phyloP scores from a whole-genome alignment of 2,888 invertebrate genomes.

The Drosophila stalkeri region DNA sequence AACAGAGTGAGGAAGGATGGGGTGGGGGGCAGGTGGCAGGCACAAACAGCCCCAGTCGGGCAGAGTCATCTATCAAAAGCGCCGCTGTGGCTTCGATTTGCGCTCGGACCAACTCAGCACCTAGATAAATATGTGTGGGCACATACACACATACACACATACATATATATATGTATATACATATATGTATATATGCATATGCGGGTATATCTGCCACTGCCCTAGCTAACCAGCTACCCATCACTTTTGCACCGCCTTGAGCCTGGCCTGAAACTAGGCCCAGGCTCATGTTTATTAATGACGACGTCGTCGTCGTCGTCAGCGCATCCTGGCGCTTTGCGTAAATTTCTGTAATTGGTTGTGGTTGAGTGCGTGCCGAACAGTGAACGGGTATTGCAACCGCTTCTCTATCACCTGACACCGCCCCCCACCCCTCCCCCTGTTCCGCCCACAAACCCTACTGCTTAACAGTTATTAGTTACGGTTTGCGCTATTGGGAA shows the following conservation, averaged over 20 bases:
- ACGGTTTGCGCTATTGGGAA: conserved; percentile 69
- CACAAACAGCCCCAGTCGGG: conserved; percentile 25
- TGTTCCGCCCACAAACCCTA: not conserved
- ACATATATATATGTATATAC: not conserved
- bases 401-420: not conserved
- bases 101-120: conserved; percentile 46
- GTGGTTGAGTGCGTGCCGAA: conserved; percentile 66
- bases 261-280: conserved; percentile 40
- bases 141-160: not conserved
- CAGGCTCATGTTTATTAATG: conserved; percentile 77
- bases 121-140: conserved; percentile 25
- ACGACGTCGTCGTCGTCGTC: conserved; percentile 40
- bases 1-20: no score
- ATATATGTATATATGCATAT: conserved; percentile 9
- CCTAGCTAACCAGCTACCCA: conserved; percentile 31
- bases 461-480: conserved; percentile 68
- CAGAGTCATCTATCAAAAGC: conserved; percentile 72
- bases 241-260: conserved; percentile 50
- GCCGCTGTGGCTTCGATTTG: conserved; percentile 68
- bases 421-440: not conserved
- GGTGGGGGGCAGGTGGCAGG: no score
- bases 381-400: conserved; percentile 19
- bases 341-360: conserved; percentile 78
- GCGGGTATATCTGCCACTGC: conserved; percentile 14
- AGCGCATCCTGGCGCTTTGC: conserved; percentile 69